phyloP scores from a whole-genome alignment of 1,140 invertebrate genomes.

The Cardiocondyla obscurior region DNA sequence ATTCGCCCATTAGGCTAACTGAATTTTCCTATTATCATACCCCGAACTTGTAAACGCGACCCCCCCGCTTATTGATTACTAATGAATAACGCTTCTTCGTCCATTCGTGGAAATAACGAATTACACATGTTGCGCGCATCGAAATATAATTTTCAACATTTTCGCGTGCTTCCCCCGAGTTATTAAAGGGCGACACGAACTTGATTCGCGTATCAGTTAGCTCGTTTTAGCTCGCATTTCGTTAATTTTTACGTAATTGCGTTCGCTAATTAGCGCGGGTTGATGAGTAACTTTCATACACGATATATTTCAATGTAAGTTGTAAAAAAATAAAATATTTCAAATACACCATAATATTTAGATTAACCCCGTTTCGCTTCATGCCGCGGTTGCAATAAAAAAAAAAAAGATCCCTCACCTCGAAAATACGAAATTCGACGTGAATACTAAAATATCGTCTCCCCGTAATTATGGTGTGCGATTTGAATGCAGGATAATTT shows the following conservation, averaged over 20 bases:
- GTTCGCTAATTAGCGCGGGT: conserved; percentile 19
- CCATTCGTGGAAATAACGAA: neutral
- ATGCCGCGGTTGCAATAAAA: conserved; percentile 1
- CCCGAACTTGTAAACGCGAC: neutral
- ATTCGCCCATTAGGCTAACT: neutral
- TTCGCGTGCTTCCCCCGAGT: neutral
- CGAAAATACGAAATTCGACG: conserved; percentile 18
- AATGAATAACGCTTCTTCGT: conserved; percentile 1
- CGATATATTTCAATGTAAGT: neutral
- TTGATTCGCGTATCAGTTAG: conserved; percentile 20
- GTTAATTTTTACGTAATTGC: conserved; percentile 36
- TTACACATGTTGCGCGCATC: neutral
- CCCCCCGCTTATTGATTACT: conserved; percentile 24
- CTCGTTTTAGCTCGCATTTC: conserved; percentile 6
- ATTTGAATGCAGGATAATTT: conserved; percentile 15
- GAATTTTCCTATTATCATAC: conserved; percentile 16
- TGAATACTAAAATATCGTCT: conserved; percentile 22
- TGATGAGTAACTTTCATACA: neutral
- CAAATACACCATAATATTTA: conserved; percentile 40
- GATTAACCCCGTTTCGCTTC: conserved; percentile 26
- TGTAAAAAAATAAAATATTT: conserved; percentile 55
- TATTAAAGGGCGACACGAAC: conserved; percentile 12
- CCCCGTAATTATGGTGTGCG: neutral
- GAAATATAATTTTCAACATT: conserved; percentile 15
- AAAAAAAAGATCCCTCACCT: no score